Evolutionary conservation across 2,113 vertebrate species (phyloP), one percentile per base, ranked within the genome.

Genomic region (Elephas maximus): DNA sequence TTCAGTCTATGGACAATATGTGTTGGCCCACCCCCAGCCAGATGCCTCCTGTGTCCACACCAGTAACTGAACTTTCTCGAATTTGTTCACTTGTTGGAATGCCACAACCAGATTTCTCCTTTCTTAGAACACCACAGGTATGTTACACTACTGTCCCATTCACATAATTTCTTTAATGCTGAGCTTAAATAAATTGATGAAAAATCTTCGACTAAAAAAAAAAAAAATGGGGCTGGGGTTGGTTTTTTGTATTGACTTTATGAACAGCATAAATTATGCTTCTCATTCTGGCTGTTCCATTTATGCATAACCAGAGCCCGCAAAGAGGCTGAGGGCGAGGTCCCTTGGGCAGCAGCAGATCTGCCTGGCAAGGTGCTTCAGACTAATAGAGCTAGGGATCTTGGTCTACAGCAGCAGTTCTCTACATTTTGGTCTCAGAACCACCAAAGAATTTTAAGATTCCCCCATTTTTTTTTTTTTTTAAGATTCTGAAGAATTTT

Each of bases 81-180:
- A 93, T 99, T 81, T 99, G 99, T 93, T 98, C 98, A 73, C 98
- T 99, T 76, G 86, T 99, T 93, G 99, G 99, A 95, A 99, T 99
- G 99, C 98, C 99, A 0, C 99, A 99, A 1, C 99, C 99, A 9
- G 99, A 99, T 77, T 99, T 99, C 98, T 99, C 99, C 97, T 99
- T 99, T 95, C 98, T 99, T 37, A 97, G 98, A 97, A 99, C 99
- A 95, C 98, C 99, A 98, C 99, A 99, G 99, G 99, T 99, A 98
- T 97, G 81, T 90, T 90, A 23, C 92, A 44, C 21, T 89, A 60
- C 28, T 45, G 24, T 94, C 84, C 48, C 30, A 48, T 87, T 71
- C 74, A 57, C 71, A 2, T 71, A 44, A 82, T 17, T 74, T 91
- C 11, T 91, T 86, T 80, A 89, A 90, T 23, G 76, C 51, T 80